Evolutionary conservation across 2,797 vertebrate genomes (phyloP), one percentile per base, ranked within the genome.

Genomic region (Chloroceryle amazona): DNA sequence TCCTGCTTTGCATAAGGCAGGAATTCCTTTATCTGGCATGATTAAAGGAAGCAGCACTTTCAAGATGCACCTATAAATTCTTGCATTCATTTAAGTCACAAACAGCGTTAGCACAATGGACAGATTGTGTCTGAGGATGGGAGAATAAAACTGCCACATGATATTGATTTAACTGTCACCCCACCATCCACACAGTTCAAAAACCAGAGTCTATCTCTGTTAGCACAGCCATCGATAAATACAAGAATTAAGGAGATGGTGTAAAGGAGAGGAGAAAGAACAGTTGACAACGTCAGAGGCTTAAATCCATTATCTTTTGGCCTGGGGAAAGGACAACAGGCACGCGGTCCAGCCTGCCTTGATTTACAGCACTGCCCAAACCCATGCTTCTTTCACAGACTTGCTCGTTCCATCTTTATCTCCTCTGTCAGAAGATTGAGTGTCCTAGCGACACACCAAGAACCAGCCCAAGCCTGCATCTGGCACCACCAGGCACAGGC

Each of bases 21-120:
- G 76, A 83, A 68, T 79, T 58, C 81, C 93, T 96, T 93, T 89
- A 86, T 94, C 86, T 55, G 70, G 42, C 6, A 44, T 41, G 83
- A 79, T 88, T 79, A 72, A 94, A 79, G 49, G 75, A 66, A 93
- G 58, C 68, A 88, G 94, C 82, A 7, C 70, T 90, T 72, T 39
- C 6, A 39, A 76, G 88, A 89, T 35, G 90, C 62, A 17, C 90
- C 90, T 67, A 80, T 95, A 92, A 92, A 96, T 96, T 70, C 74
- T n/a, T 39, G 83, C 86, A 42, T 89, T 75, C 94, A 29, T 90
- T 90, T 16, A 68, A 78, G 79, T 13, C 82, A 29, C 65, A 85
- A 92, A 37, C 44, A 42, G 65, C 13, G 0, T 26, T 49, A 83
- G 91, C 68, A 88, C 94, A 81, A 89, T 49, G 89, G 89, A 25